Percentiles rank a stretch among this genome's conserved stretches.
phyloP scores from a whole-genome alignment of 2,888 invertebrate genomes.

The Penaeus monodon region DNA sequence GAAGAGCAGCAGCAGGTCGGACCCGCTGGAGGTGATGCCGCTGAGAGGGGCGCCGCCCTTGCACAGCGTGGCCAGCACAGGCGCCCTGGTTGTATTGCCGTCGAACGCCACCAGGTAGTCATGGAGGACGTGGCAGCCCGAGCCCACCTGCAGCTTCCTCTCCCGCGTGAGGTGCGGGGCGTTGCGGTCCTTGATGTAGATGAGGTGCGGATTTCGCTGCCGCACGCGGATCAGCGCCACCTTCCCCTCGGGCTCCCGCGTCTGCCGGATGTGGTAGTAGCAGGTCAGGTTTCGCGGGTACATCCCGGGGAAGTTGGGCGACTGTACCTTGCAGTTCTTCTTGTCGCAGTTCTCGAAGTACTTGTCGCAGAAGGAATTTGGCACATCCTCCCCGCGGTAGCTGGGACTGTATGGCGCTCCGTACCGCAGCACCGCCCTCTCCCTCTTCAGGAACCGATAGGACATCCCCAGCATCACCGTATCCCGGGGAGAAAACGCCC shows the following conservation, averaged over 20 bases:
- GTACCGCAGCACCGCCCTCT: constrained; percentile 65
- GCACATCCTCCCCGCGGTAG: constrained; percentile 82
- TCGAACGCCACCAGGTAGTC: constrained; percentile 87
- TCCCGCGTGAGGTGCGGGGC: constrained; percentile 61
- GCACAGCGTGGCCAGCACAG: constrained; percentile 82
- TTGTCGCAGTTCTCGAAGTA: constrained; percentile 83
- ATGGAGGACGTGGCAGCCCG: constrained; percentile 72
- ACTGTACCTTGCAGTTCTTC: constrained; percentile 81
- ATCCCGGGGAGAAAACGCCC: constrained; percentile 52
- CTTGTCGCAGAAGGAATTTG: constrained; percentile 82
- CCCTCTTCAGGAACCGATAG: constrained; percentile 64
- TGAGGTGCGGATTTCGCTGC: constrained; percentile 72
- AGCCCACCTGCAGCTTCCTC: constrained; percentile 76
- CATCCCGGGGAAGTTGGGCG: constrained; percentile 91
- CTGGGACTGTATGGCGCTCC: constrained; percentile 72
- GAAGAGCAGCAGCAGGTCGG: constrained; percentile 55
- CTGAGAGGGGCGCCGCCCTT: constrained; percentile 76
- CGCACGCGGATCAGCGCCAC: constrained; percentile 82
- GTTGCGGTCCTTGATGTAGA: constrained; percentile 67
- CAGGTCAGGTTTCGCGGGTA: constrained; percentile 86
- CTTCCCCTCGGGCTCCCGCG: constrained; percentile 76
- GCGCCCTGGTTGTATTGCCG: constrained; percentile 75
- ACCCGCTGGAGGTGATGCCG: constrained; percentile 60
- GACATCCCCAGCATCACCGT: constrained; percentile 58
- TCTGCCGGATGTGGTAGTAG: constrained; percentile 64